A percentile compares a stretch with the other conserved stretches of the same genome.
These are phyloP conservation scores for Otolemur crassicaudatus DNA, from an alignment of 2,797 vertebrate species.

Conservation along the genomic window DNA sequence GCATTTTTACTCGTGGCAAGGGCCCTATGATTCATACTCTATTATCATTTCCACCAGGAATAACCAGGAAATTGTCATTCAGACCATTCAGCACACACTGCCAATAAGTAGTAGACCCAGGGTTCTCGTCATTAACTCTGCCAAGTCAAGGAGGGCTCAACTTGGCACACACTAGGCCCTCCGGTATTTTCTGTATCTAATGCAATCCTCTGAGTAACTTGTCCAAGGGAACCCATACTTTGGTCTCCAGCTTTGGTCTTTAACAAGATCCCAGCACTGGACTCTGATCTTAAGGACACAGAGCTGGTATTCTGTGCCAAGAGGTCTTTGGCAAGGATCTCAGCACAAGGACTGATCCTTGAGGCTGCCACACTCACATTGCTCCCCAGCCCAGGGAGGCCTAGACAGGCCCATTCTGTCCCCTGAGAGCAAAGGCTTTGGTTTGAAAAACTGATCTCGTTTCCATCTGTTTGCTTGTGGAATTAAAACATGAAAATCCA, in stretches of 20 bases:
- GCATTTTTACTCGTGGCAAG: not conserved
- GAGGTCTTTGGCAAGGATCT: not conserved
- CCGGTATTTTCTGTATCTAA: not conserved
- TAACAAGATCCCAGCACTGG: not conserved
- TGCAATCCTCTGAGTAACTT: not conserved
- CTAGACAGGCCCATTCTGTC: not conserved
- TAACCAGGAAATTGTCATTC: not conserved
- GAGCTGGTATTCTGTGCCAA: not conserved
- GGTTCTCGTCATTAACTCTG: not conserved
- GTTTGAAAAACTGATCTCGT: not conserved
- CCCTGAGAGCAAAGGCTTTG: constrained; percentile 26
- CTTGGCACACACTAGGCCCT: not conserved
- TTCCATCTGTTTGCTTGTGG: constrained; percentile 48
- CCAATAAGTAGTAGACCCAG: not conserved
- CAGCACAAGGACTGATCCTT: not conserved
- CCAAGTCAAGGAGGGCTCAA: not conserved
- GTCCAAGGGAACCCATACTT: not conserved
- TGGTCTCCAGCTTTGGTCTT: not conserved
- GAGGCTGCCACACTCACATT: not conserved
- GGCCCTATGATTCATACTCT: not conserved
- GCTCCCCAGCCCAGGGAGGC: not conserved
- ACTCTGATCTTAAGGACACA: not conserved
- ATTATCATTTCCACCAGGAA: not conserved
- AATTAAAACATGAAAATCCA: constrained; percentile 31
- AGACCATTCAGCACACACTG: accelerated